These are phyloP conservation scores for Athalia circularis DNA, from an alignment of 2,888 invertebrate genomes.

Conservation along the genomic window DNA sequence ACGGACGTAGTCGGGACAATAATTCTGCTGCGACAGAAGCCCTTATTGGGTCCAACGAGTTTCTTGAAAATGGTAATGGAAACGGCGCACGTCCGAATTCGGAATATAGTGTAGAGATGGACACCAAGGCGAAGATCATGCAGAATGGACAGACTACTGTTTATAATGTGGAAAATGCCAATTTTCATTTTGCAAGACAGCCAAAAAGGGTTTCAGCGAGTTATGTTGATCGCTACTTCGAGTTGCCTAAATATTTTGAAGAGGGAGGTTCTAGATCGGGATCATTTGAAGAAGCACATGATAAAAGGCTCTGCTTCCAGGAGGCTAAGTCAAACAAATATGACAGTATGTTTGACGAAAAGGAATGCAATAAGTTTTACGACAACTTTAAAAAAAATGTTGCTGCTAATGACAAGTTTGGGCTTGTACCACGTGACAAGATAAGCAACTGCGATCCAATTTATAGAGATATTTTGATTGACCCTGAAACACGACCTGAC, in stretches of 20 bases:
- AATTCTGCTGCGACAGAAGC: conserved; percentile 60
- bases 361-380: conserved; percentile 58
- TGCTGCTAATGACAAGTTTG: conserved; percentile 47
- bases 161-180: conserved; percentile 58
- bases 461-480: conserved; percentile 35
- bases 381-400: conserved; percentile 66
- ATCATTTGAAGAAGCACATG: conserved; percentile 52
- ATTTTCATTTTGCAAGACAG: conserved; percentile 62
- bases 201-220: conserved; percentile 69
- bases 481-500: conserved; percentile 31
- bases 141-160: conserved; percentile 64
- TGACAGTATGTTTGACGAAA: conserved; percentile 65
- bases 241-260: conserved; percentile 68
- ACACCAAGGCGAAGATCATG: conserved; percentile 46
- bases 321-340: conserved; percentile 57
- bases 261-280: conserved; percentile 63
- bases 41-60: conserved; percentile 68
- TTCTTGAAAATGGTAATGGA: conserved; percentile 64
- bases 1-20: conserved; percentile 64
- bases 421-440: conserved; percentile 53
- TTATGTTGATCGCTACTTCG: conserved; percentile 71
- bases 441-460: conserved; percentile 56
- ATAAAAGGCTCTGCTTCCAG: conserved; percentile 58
- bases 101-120: neutral
- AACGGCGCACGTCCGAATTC: conserved; percentile 55